Percentiles rank a stretch among this genome's conserved stretches.
phyloP scores from a whole-genome alignment of 2,113 vertebrate species.

The Cyphomyrus discorhynchus region DNA sequence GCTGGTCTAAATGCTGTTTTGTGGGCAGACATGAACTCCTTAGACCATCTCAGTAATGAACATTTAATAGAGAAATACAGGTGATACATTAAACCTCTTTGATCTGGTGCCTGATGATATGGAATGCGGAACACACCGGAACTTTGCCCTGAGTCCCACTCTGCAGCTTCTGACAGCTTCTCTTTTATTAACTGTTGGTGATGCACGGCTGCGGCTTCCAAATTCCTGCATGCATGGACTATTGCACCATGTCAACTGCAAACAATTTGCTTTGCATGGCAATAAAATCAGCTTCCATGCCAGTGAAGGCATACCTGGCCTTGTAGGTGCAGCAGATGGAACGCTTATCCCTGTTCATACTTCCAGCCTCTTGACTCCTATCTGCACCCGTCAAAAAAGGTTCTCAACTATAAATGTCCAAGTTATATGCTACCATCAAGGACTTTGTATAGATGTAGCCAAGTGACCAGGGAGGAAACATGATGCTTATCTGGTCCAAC shows the following conservation, averaged over 20 bases:
- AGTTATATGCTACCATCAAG: neutral
- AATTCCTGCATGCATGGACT: neutral
- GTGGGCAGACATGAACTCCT: neutral
- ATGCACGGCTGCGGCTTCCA: neutral
- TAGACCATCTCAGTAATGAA: neutral
- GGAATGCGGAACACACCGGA: neutral
- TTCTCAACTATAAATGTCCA: neutral
- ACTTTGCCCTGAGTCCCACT: neutral
- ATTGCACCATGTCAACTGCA: neutral
- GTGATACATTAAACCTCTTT: neutral
- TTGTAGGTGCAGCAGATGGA: neutral
- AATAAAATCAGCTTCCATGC: neutral
- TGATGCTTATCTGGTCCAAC: neutral
- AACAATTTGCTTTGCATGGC: neutral
- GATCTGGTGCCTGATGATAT: neutral
- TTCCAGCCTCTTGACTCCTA: neutral
- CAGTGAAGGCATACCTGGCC: neutral
- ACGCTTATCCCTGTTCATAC: neutral
- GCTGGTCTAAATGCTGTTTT: too few relatives aligned
- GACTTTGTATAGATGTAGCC: neutral
- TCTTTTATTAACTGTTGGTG: neutral
- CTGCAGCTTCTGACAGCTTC: neutral
- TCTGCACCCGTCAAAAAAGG: neutral
- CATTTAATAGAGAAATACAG: neutral
- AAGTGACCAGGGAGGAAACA: neutral